These are phyloP conservation scores for Drosophila ohnishii DNA, from an alignment of 1,140 invertebrate species.

Conservation along the genomic window DNA sequence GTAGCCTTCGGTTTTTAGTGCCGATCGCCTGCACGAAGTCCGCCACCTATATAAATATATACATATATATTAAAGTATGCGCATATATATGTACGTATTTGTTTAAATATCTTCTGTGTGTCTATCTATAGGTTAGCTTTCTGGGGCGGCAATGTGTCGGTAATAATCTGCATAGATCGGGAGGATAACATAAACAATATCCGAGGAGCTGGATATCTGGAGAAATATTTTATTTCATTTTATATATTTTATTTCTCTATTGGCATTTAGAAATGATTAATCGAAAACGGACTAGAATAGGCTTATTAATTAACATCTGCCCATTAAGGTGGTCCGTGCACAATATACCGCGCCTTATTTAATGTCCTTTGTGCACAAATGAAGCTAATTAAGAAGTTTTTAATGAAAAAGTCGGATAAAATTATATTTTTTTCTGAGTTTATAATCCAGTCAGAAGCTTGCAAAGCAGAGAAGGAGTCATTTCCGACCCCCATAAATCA, in stretches of 20 bases:
- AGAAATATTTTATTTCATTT: slow-evolving; percentile 30
- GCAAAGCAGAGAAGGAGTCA: too few relatives aligned
- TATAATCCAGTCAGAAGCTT: too few relatives aligned
- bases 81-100: slow-evolving; percentile 20
- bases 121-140: slow-evolving; percentile 53
- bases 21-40: slow-evolving; percentile 39
- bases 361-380: neutral
- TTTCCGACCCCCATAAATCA: too few relatives aligned
- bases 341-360: neutral
- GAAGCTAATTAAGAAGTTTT: too few relatives aligned
- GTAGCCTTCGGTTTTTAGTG: slow-evolving; percentile 61
- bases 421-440: too few relatives aligned
- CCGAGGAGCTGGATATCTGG: slow-evolving; percentile 12
- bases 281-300: neutral
- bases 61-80: slow-evolving; percentile 24
- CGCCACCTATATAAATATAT: slow-evolving; percentile 21
- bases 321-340: neutral
- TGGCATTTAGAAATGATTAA: neutral
- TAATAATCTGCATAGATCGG: slow-evolving; percentile 36
- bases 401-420: too few relatives aligned
- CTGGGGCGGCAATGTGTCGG: slow-evolving; percentile 37
- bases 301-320: neutral
- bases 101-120: slow-evolving; percentile 32
- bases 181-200: slow-evolving; percentile 38
- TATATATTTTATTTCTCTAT: too few relatives aligned